Evolutionary conservation across 2,888 invertebrate genomes (phyloP).

Genomic region (Galerucella pusilla): DNA sequence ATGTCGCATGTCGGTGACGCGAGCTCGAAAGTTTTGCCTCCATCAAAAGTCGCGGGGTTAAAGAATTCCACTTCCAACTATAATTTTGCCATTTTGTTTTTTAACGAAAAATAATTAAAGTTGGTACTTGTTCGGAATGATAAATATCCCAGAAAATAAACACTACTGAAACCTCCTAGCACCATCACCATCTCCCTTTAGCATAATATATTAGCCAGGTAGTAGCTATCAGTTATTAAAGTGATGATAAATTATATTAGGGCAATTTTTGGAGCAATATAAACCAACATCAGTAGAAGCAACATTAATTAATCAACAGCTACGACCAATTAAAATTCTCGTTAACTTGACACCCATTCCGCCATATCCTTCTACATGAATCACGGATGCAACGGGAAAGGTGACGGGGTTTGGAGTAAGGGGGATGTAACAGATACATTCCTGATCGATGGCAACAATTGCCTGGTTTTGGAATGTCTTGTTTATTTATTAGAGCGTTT

Average conservation of each 20-base stretch:
- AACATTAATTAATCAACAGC: constrained; percentile 30
- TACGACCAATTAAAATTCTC: constrained; percentile 29
- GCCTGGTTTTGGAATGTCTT: neutral
- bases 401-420: neutral
- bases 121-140: neutral
- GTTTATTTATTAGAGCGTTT: constrained; percentile 3
- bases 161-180: neutral
- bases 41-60: no score
- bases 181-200: neutral
- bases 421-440: neutral
- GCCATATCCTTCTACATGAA: constrained; percentile 4
- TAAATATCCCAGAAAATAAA: constrained; percentile 8
- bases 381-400: constrained; percentile 1
- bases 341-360: constrained; percentile 18
- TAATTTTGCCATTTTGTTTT: neutral
- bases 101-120: neutral
- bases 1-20: no score
- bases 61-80: no score
- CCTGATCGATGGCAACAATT: neutral
- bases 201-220: neutral
- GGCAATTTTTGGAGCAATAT: constrained; percentile 24
- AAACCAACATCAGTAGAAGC: constrained; percentile 12
- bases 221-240: constrained; percentile 18
- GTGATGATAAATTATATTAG: constrained; percentile 25
- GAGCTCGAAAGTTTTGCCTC: no score